A percentile compares a stretch with the other conserved stretches of the same genome.
Evolutionary conservation across 2,113 vertebrate genomes (phyloP).

Genomic region (Scophthalmus maximus): DNA sequence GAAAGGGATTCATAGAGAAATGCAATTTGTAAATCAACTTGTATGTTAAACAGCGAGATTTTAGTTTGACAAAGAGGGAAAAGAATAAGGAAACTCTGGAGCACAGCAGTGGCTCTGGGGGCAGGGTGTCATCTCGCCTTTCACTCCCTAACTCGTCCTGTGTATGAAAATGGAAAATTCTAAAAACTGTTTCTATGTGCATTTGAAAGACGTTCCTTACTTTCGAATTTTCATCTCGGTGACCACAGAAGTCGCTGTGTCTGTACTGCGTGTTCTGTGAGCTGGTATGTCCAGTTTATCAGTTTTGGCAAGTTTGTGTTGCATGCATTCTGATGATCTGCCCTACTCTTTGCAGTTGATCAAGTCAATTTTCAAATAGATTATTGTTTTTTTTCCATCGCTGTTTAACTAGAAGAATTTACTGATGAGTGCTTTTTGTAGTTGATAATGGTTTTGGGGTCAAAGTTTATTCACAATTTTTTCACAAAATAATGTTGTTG

Average conservation of each 20-base stretch:
- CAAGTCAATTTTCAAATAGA: constrained; percentile 4
- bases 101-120: constrained; percentile 68
- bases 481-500: neutral
- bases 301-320: constrained; percentile 47
- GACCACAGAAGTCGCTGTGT: constrained; percentile 17
- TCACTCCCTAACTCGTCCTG: constrained; percentile 42
- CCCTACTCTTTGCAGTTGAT: constrained; percentile 8
- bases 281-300: constrained; percentile 44
- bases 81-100: constrained; percentile 74
- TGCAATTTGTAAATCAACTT: constrained; percentile 98
- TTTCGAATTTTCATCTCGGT: constrained; percentile 37
- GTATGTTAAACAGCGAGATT: constrained; percentile 87
- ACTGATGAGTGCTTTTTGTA: neutral
- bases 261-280: constrained; percentile 18
- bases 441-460: neutral
- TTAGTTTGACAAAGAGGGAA: constrained; percentile 74
- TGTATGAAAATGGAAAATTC: constrained; percentile 61
- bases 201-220: constrained; percentile 41
- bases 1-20: constrained; percentile 94
- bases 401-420: neutral
- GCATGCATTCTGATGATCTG: constrained; percentile 2
- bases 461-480: constrained; percentile 4
- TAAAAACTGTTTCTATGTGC: constrained; percentile 32
- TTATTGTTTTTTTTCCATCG: neutral
- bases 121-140: constrained; percentile 56